Evolutionary conservation across 1,140 invertebrate species (phyloP).

Genomic region (Delia radicum): DNA sequence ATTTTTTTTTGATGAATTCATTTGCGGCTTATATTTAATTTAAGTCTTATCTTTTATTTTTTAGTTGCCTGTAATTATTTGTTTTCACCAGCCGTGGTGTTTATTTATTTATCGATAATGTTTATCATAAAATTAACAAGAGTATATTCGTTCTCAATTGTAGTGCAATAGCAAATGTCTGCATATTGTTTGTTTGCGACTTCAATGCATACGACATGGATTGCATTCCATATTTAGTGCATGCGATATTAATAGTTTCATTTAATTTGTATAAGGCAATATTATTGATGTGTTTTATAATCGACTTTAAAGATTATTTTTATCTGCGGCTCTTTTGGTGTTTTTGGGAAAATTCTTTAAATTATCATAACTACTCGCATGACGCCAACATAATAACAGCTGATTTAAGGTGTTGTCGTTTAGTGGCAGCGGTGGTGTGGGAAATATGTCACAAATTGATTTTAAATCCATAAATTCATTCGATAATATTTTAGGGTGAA

Average conservation of each 20-base stretch:
- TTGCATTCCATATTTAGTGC: neutral
- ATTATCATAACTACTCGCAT: neutral
- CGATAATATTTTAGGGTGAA: neutral
- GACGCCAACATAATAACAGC: neutral
- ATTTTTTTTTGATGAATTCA: neutral
- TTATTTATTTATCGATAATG: slow-evolving; percentile 10
- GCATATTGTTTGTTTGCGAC: no score
- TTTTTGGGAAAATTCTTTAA: neutral
- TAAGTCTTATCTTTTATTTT: neutral
- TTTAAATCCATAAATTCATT: neutral
- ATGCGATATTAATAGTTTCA: neutral
- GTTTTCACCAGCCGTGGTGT: neutral
- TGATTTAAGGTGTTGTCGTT: neutral
- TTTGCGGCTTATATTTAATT: neutral
- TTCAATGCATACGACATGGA: neutral
- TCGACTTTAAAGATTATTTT: neutral
- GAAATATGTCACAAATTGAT: slow-evolving; percentile 15
- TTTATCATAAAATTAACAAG: slow-evolving; percentile 23
- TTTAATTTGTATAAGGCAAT: neutral
- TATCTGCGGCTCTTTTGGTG: neutral
- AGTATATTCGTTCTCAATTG: neutral
- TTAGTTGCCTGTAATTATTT: neutral
- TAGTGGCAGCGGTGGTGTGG: neutral
- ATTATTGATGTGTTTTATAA: neutral
- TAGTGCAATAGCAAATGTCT: neutral